A percentile compares a stretch with the other conserved stretches of the same genome.
phyloP scores from a whole-genome alignment of 2,888 invertebrate genomes.

The Meta bourneti region DNA sequence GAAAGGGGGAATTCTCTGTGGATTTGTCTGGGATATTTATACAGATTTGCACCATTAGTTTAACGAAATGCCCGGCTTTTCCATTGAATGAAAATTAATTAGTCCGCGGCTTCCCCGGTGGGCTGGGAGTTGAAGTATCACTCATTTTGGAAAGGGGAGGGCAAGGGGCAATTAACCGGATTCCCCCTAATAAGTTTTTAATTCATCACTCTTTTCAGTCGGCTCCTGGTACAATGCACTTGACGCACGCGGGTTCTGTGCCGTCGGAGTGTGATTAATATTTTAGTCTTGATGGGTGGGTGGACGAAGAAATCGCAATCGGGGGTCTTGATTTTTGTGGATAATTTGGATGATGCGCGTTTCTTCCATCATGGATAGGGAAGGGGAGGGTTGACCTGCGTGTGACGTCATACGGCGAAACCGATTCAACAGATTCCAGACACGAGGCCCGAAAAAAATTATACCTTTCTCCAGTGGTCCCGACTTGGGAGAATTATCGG shows the following conservation, averaged over 20 bases:
- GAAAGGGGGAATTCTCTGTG: slow-evolving; percentile 8
- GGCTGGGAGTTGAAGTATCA: slow-evolving; percentile 34
- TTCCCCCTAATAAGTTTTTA: slow-evolving; percentile 24
- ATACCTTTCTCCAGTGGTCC: too few species aligned
- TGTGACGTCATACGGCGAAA: too few species aligned
- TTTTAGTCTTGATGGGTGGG: slow-evolving; percentile 5
- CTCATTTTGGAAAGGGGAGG: slow-evolving; percentile 32
- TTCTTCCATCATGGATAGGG: neutral
- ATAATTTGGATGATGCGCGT: neutral
- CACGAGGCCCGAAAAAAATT: too few species aligned
- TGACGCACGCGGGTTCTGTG: slow-evolving; percentile 9
- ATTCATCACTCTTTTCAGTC: slow-evolving; percentile 17
- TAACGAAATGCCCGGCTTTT: slow-evolving; percentile 47
- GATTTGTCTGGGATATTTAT: slow-evolving; percentile 54
- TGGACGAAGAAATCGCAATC: neutral
- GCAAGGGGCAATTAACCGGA: neutral
- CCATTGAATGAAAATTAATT: slow-evolving; percentile 62
- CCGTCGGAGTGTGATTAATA: neutral
- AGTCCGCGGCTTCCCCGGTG: slow-evolving; percentile 16
- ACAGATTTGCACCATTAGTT: slow-evolving; percentile 50
- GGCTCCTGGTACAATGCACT: slow-evolving; percentile 12
- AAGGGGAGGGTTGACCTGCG: too few species aligned
- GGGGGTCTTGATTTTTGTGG: too few species aligned
- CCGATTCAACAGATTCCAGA: too few species aligned
- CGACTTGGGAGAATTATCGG: too few species aligned